phyloP scores from a whole-genome alignment of 1,140 invertebrate genomes.

The Plectrocnemia conspersa region DNA sequence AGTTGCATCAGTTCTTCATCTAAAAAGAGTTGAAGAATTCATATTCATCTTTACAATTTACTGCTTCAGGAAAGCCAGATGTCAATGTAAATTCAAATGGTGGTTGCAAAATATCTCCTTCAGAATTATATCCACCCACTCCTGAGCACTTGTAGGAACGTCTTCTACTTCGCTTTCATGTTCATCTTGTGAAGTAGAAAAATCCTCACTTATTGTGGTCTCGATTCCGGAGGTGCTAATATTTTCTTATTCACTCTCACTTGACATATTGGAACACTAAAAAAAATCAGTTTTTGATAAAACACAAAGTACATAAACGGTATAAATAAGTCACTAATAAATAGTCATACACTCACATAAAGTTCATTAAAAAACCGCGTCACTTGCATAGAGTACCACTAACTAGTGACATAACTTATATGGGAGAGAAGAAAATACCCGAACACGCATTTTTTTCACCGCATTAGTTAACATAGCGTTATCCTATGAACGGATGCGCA shows the following conservation, averaged over 20 bases:
- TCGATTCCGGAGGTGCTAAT: conserved; percentile 3
- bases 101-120: neutral
- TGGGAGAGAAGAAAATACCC: too few relatives aligned
- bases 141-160: neutral
- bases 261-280: conserved; percentile 6
- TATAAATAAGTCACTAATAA: too few relatives aligned
- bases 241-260: neutral
- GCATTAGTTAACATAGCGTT: too few relatives aligned
- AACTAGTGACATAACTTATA: too few relatives aligned
- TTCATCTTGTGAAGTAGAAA: conserved; percentile 31
- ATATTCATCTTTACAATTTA: neutral
- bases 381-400: too few relatives aligned
- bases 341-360: too few relatives aligned
- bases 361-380: too few relatives aligned
- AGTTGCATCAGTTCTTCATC: neutral
- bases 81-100: neutral
- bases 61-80: neutral
- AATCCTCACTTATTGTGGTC: conserved; percentile 31
- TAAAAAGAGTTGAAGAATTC: neutral
- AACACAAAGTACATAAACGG: too few relatives aligned
- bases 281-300: neutral
- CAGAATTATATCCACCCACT: neutral
- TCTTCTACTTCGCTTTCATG: neutral
- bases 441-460: too few relatives aligned
- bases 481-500: too few relatives aligned